These are phyloP conservation scores for Spea hammondii DNA, from an alignment of 2,797 vertebrate species.

Conservation along the genomic window DNA sequence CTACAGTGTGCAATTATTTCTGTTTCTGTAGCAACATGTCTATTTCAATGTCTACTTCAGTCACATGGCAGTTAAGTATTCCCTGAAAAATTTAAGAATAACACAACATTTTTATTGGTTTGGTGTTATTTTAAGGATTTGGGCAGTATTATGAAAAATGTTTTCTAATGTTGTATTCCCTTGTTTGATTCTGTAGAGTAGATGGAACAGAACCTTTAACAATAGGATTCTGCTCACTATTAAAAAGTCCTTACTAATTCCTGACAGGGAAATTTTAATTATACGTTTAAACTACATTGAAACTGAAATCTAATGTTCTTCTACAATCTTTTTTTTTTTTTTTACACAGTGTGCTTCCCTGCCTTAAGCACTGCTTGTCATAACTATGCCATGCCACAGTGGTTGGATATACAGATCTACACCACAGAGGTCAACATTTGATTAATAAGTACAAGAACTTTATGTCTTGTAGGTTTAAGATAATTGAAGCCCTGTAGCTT, in stretches of 20 bases:
- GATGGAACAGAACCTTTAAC: no score
- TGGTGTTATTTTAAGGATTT: no score
- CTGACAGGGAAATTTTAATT: conserved; percentile 27
- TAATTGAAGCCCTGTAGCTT: conserved; percentile 22
- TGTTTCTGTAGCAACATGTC: no score
- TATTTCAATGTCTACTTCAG: no score
- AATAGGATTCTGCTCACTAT: neutral
- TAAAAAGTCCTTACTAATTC: conserved; percentile 9
- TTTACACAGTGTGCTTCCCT: conserved; percentile 16
- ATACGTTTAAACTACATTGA: conserved; percentile 16
- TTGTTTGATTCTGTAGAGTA: no score
- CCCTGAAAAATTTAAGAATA: no score
- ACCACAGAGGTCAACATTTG: conserved; percentile 43
- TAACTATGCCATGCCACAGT: conserved; percentile 23
- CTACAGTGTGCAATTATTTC: no score
- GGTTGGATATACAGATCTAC: conserved; percentile 13
- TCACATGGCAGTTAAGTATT: no score
- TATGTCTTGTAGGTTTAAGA: conserved; percentile 15
- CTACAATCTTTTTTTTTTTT: conserved; percentile 4
- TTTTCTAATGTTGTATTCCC: no score
- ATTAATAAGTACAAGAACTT: conserved; percentile 35
- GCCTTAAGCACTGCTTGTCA: conserved; percentile 34
- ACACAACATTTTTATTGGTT: no score
- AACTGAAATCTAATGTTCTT: conserved; percentile 20
- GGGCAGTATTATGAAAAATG: no score